phyloP scores from a whole-genome alignment of 2,888 invertebrate species.

The Eupithecia subumbrata region DNA sequence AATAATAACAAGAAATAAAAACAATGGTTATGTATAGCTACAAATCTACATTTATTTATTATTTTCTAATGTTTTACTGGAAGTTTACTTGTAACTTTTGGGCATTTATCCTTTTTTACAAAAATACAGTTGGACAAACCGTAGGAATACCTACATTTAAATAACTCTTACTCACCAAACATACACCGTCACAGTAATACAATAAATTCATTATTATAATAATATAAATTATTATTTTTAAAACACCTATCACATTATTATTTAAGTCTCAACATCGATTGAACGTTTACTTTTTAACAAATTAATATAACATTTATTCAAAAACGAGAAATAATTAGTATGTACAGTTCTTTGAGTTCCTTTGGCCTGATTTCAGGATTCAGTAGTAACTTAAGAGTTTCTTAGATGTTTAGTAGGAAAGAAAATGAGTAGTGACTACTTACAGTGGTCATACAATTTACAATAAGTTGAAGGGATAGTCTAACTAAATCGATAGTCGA shows the following conservation, averaged over 20 bases:
- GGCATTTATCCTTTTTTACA: slow-evolving; percentile 55
- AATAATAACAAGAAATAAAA: background rate
- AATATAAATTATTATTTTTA: slow-evolving; percentile 56
- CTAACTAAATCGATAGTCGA: slow-evolving; percentile 32
- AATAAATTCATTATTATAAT: slow-evolving; percentile 56
- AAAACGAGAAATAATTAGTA: slow-evolving; percentile 25
- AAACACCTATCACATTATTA: slow-evolving; percentile 72
- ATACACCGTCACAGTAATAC: slow-evolving; percentile 45
- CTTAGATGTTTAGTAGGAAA: slow-evolving; percentile 9
- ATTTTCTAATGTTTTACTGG: slow-evolving; percentile 17
- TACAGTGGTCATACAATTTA: slow-evolving; percentile 22
- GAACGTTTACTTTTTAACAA: slow-evolving; percentile 58
- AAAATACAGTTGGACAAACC: slow-evolving; percentile 63
- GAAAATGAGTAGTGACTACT: slow-evolving; percentile 20
- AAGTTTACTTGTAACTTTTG: slow-evolving; percentile 48
- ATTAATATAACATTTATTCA: slow-evolving; percentile 43
- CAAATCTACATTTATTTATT: background rate
- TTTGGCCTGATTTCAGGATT: slow-evolving; percentile 17
- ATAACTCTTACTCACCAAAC: slow-evolving; percentile 47
- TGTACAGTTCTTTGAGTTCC: slow-evolving; percentile 18
- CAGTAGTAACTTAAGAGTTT: background rate
- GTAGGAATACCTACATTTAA: slow-evolving; percentile 62
- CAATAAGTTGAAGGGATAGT: slow-evolving; percentile 20
- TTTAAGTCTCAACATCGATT: slow-evolving; percentile 70
- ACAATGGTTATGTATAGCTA: background rate